Base-by-base conservation (phyloP, 2,888 invertebrate species). In the Physocephala rufipes region DNA sequence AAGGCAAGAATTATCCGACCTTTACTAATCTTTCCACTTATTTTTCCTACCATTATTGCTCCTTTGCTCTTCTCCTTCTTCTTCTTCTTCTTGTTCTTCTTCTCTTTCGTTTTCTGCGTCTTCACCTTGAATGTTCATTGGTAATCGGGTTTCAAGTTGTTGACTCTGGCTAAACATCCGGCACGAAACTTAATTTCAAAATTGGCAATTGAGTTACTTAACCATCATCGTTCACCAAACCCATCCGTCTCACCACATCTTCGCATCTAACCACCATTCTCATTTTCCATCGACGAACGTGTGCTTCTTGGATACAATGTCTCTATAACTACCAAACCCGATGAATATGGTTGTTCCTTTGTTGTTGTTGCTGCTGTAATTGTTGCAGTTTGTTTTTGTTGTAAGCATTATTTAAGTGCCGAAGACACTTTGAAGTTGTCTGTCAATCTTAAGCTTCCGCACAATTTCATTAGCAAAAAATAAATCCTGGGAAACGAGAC, bases 391-490 rank as follows among this genome's bases (percentile, higher is more conserved):
- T 59, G 59, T 59, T 59, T 19, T 47, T 63, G 63, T 43, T 66
- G 66, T 63, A 51, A 47, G 70, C 73, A 73, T 58, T 58, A 74
- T 75, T 75, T 68, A 74, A 76, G 74, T 72, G 58, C 24, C 24
- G 76, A 71, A n/a, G 70, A 71, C 74, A 71, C 74, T 71, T 70
- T 74, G 72, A 78, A 78, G 79, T 78, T 79, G 79, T 77, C 77
- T 78, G 76, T 78, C 77, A 77, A 78, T 77, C 73, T 72, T 15
- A 67, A 66, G 69, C 73, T 79, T 78, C 77, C 77, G 77, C 78
- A 78, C 77, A 77, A 79, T 79, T 78, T 77, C 77, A 77, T 78
- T 76, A 74, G 75, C 75, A 73, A 72, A 76, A 61, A 73, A 61
- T 24, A 53, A 70, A 67, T 49, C 59, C 62, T 55, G 67, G 49